A percentile compares a stretch with the other conserved stretches of the same genome.
Conservation (phyloP, 2,113 vertebrate genomes). For the Elaphurus davidianus region DNA sequence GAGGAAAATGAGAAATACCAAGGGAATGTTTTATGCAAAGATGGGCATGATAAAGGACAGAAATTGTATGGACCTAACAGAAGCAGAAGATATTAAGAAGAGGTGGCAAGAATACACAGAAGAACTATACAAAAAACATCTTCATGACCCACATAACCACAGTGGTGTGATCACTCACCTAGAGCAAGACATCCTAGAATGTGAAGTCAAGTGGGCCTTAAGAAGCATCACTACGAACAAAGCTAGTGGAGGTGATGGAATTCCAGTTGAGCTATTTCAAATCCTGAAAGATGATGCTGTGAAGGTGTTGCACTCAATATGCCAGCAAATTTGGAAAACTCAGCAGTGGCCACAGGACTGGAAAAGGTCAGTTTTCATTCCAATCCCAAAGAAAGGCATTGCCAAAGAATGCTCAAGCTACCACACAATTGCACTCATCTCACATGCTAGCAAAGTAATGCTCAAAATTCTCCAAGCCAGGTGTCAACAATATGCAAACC, state of each 20-base stretch:
- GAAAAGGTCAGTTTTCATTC: not conserved
- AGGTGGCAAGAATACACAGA: not conserved
- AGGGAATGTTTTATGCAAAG: not conserved
- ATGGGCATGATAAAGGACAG: not conserved
- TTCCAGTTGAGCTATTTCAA: not conserved
- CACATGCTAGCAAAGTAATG: not conserved
- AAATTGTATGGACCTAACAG: not conserved
- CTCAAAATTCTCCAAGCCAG: not conserved
- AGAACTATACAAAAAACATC: not conserved
- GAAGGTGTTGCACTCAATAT: not conserved
- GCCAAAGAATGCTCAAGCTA: not conserved
- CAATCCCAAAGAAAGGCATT: not conserved
- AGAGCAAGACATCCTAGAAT: not conserved
- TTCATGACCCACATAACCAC: not conserved
- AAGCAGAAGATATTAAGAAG: not conserved
- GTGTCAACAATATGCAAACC: not conserved
- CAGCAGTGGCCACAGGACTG: not conserved
- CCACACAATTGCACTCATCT: not conserved
- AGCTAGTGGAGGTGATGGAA: not conserved
- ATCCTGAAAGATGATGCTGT: not conserved
- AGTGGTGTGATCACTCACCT: not conserved
- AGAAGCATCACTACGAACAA: not conserved
- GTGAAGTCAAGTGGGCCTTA: not conserved
- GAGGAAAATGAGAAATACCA: not conserved
- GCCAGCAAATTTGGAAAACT: not conserved